Base-by-base conservation (phyloP, 2,888 invertebrate species). In the Cotesia congregata region DNA sequence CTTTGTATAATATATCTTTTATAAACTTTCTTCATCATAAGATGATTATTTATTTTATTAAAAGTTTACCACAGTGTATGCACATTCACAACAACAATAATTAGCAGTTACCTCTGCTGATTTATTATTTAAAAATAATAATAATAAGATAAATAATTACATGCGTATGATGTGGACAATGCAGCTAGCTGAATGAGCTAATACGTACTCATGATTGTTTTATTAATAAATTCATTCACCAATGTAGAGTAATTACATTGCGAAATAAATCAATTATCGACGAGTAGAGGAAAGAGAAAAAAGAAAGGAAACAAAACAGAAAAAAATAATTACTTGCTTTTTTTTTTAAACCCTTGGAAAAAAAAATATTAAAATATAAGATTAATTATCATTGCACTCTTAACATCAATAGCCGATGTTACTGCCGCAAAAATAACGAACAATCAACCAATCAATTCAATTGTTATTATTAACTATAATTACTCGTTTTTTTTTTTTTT, bases 401-500 rank as follows among this genome's bases (percentile, higher is more conserved):
- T 50, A 50, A 30, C 30, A 30, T 30, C 50, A 50, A 12, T 12
- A 50, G 12, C 7, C 9, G 50, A 50, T 50, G 50, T 50, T 50
- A 50, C 50, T 50, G 50, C 50, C 50, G 50, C 50, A 50, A 50
- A 73, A 77, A 80, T 80, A 80, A 78, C 80, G 80, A 81, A 85
- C 80, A 82, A 83, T 84, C 82, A 85, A 86, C 83, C 83, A 84
- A 83, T 83, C 77, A 12, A 41, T 50, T 50, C 9, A 50, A 50
- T 50, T 50, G 12, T 50, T 50, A 72, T 61, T 70, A 60, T 30
- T 72, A 72, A 81, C 83, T 86, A 86, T 83, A 82, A 83, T 85
- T 84, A 83, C 78, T 83, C 81, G 74, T 82, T 79, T 76, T 81
- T 79, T 81, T 78, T 77, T 75, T 79, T 78, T 79, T 75, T 74